Base-by-base conservation (phyloP, 2,113 vertebrate genomes). In the Tyrannus savana region DNA sequence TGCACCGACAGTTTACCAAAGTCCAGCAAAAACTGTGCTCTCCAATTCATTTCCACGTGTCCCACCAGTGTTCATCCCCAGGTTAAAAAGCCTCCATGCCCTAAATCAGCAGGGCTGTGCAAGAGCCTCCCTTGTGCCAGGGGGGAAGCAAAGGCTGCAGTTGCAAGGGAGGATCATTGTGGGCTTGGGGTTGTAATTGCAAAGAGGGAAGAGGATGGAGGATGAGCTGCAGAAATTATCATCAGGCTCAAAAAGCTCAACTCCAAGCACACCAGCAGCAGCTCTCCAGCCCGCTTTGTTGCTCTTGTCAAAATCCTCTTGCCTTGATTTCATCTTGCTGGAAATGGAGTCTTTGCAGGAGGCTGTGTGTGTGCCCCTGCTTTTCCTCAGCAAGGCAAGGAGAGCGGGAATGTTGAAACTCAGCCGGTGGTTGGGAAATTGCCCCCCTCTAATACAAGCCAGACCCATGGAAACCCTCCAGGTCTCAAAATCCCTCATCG, bases 391-490 rank as follows among this genome's bases (percentile, higher is more conserved):
- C 52, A 60, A 90, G 63, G 78, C 84, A 95, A 96, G 46, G 62
- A 88, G 62, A 83, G 42, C 1, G 16, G 59, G 50, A 94, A 94
- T 90, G 66, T 63, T 79, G 93, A 97, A 95, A 74, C 49, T 87
- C 90, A 85, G 68, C 33, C 3, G 7, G 52, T 72, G 17, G 84
- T 90, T 84, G 74, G 81, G 77, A 93, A 90, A 75, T 83, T 91
- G 55, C 41, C 67, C 56, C 77, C n/a, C 16, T 46, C 9, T 95
- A 96, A 97, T 80, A 84, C 62, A 96, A 97, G 79, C 85, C 96
- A 97, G 94, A 91, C 37, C 76, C 0, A 0, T 95, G 96, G 96
- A 97, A 97, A 91, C 31, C 47, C 90, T 96, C 96, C 94, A 96
- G 94, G 76, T 87, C 66, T 91, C 95, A 64, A 93, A 96, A 95